These are phyloP conservation scores for Drosophila anomelani DNA, from an alignment of 2,888 invertebrate genomes.

Conservation along the genomic window DNA sequence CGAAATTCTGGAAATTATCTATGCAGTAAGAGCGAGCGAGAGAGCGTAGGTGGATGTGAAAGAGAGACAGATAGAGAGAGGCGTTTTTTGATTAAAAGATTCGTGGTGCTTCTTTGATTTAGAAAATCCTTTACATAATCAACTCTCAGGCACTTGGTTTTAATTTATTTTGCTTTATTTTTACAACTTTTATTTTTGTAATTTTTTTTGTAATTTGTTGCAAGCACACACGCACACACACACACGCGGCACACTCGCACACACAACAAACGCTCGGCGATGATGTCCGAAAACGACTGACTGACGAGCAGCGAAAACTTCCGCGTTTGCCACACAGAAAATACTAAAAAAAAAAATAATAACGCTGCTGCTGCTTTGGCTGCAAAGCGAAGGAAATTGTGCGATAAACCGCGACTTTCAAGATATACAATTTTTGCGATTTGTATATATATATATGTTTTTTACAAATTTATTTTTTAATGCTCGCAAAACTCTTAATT, in stretches of 20 bases:
- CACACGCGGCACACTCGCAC: slow-evolving; percentile 38
- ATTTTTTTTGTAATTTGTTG: slow-evolving; percentile 15
- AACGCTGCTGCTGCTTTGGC: slow-evolving; percentile 1
- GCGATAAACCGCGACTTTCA: slow-evolving; percentile 9
- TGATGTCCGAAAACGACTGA: slow-evolving; percentile 48
- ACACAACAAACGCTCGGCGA: slow-evolving; percentile 42
- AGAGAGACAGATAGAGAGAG: slow-evolving; percentile 16
- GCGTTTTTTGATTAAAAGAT: slow-evolving; percentile 40
- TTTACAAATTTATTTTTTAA: slow-evolving; percentile 31
- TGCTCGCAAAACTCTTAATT: slow-evolving; percentile 30
- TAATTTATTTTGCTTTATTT: slow-evolving; percentile 15
- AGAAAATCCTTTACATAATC: slow-evolving; percentile 46
- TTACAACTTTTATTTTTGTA: slow-evolving; percentile 28
- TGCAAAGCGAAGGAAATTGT: slow-evolving; percentile 26
- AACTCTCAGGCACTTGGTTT: slow-evolving; percentile 31
- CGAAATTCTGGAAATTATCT: slow-evolving; percentile 63
- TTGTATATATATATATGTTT: slow-evolving; percentile 3
- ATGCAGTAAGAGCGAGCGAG: slow-evolving; percentile 26
- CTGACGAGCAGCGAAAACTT: slow-evolving; percentile 62
- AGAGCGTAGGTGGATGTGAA: neutral
- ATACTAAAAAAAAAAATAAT: slow-evolving; percentile 18
- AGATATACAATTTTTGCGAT: slow-evolving; percentile 1
- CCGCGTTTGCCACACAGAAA: slow-evolving; percentile 70
- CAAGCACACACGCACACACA: slow-evolving; percentile 25
- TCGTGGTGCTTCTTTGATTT: slow-evolving; percentile 27